These are phyloP conservation scores for Athetis lepigone DNA, from an alignment of 2,888 invertebrate species.

Conservation along the genomic window DNA sequence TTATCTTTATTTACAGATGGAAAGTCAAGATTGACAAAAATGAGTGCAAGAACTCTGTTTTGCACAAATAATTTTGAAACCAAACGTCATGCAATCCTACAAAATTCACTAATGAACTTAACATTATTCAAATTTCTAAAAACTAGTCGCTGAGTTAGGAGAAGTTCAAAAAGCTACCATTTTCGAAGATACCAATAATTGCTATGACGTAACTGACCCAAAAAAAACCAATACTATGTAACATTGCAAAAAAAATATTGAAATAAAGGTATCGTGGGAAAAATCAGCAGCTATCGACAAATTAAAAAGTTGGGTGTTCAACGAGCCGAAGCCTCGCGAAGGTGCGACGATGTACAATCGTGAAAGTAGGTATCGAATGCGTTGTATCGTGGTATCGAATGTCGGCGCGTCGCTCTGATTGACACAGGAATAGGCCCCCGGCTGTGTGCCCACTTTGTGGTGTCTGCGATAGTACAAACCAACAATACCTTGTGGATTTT, in stretches of 20 bases:
- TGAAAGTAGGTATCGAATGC: conserved; percentile 71
- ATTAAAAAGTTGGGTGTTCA: conserved; percentile 53
- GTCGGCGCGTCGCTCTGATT: conserved; percentile 70
- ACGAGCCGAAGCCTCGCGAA: conserved; percentile 37
- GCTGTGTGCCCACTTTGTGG: conserved; percentile 38
- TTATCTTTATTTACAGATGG: too few species aligned
- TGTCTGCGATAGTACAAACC: conserved; percentile 36
- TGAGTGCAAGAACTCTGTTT: too few species aligned
- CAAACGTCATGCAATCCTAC: too few species aligned
- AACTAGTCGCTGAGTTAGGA: not conserved
- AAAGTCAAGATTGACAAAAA: too few species aligned
- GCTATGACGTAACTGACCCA: conserved; percentile 11
- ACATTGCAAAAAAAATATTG: conserved; percentile 29
- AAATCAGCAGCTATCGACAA: conserved; percentile 27
- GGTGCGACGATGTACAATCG: conserved; percentile 54
- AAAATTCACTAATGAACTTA: too few species aligned
- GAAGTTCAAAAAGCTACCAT: not conserved
- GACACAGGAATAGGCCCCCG: conserved; percentile 62
- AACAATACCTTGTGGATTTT: conserved; percentile 44
- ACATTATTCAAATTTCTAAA: not conserved
- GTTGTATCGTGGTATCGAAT: conserved; percentile 66
- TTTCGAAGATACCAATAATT: not conserved
- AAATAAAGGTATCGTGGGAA: conserved; percentile 57
- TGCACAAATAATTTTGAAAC: too few species aligned
- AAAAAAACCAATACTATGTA: conserved; percentile 17